Evolutionary conservation across 2,888 invertebrate species (phyloP), one percentile per base, ranked within the genome.

Genomic region (Muschampia plurimacula): DNA sequence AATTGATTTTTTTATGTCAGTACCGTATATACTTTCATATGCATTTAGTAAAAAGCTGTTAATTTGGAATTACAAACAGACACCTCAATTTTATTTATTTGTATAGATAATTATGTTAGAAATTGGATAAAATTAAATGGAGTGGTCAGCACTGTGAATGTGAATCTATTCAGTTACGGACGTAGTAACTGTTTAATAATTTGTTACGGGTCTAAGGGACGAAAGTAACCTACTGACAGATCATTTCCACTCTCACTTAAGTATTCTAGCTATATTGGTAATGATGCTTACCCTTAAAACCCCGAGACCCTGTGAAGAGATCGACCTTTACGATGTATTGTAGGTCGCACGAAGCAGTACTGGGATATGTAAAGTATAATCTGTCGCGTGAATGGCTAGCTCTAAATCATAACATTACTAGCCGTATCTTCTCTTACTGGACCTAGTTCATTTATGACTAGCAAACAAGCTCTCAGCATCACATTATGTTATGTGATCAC

Each of bases 311-410:
- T 71, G 71, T 66, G 71, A 71, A 71, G 59, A 36, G 60, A 66
- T 41, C 49, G 71, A 71, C 71, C 71, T 71, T 71, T 71, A 13
- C 66, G 52, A 67, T 67, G 71, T 71, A 71, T 71, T 71, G 59
- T 71, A 71, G 71, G 71, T 71, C 71, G 71, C 71, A 71, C 71
- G 71, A 71, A 65, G 65, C 60, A 8, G 49, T 60, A 62, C 49
- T 66, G 67, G 71, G 46, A 66, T 66, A 60, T 66, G 60, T 71
- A 49, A 71, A 66, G 66, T 62, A 60, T 66, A 66, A 62, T 66
- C 60, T 71, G 71, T 71, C 71, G 71, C 71, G 66, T 13, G 66
- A 67, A 66, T 60, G 66, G 66, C n/a, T 22, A 66, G 60, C 57
- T 52, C 39, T 71, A 66, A 66, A 71, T 71, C 71, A 71, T 71